Percentiles rank a stretch among this genome's conserved stretches.
These are phyloP conservation scores for Ageneiosus marmoratus DNA, from an alignment of 2,113 vertebrate species.

Conservation along the genomic window DNA sequence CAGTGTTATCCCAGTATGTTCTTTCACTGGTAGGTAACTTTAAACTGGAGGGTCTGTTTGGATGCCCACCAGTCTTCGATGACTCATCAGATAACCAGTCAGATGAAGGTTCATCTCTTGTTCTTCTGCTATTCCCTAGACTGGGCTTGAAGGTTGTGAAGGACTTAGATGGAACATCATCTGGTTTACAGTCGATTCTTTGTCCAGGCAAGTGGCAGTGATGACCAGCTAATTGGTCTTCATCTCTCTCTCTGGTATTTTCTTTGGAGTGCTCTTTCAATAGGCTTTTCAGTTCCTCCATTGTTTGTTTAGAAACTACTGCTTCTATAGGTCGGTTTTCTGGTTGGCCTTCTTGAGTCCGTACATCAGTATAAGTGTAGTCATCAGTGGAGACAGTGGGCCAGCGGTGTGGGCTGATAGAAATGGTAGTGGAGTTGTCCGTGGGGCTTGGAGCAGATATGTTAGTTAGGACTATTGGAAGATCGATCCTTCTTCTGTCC, in stretches of 20 bases:
- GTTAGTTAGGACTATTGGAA: constrained; percentile 56
- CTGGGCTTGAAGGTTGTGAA: constrained; percentile 73
- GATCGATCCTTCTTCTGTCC: constrained; percentile 63
- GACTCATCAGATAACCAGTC: constrained; percentile 65
- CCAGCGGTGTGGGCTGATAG: constrained; percentile 53
- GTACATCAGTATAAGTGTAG: constrained; percentile 15
- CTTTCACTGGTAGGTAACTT: constrained; percentile 44
- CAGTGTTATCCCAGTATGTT: constrained; percentile 55
- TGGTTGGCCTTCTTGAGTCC: constrained; percentile 31
- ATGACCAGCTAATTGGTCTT: constrained; percentile 38
- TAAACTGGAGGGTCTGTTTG: constrained; percentile 58
- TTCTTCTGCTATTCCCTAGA: constrained; percentile 65
- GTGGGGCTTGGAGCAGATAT: constrained; percentile 47
- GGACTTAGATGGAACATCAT: constrained; percentile 55
- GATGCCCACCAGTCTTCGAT: constrained; percentile 57
- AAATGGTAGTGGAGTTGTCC: constrained; percentile 55
- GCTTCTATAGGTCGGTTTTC: constrained; percentile 40
- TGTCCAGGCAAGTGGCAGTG: constrained; percentile 56
- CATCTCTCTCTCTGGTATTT: constrained; percentile 50
- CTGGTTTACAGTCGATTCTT: constrained; percentile 54
- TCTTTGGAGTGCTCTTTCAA: constrained; percentile 68
- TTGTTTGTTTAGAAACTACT: constrained; percentile 69
- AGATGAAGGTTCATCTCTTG: constrained; percentile 55
- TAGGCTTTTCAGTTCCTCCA: constrained; percentile 78
- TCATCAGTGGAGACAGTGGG: constrained; percentile 33